Conservation (phyloP, 92 coral and sea anemone genomes). For the Phenganax marumi region DNA sequence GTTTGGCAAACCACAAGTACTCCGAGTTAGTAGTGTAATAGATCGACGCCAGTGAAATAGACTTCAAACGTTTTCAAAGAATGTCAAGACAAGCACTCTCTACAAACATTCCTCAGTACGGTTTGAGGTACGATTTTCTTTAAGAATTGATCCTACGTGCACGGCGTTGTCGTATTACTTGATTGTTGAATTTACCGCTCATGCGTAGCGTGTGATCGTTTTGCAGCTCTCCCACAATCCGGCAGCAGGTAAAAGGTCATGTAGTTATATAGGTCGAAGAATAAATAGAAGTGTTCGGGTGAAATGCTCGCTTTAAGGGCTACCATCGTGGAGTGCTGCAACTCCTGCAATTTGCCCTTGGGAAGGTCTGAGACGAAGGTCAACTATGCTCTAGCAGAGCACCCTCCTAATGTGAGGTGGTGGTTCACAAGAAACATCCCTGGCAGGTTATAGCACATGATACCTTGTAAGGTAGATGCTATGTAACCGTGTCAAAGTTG, state of each 20-base stretch:
- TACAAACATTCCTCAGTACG: too few relatives aligned
- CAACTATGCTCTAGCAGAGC: constrained; percentile 72
- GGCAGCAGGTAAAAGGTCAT: neutral
- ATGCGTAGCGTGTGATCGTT: constrained; percentile 69
- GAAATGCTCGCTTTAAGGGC: constrained; percentile 99
- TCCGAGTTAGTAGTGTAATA: too few relatives aligned
- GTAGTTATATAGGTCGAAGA: constrained; percentile 9
- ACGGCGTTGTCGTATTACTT: too few relatives aligned
- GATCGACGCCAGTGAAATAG: too few relatives aligned
- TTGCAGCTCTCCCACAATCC: constrained; percentile 41
- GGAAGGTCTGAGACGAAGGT: constrained; percentile 99
- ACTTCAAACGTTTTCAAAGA: too few relatives aligned
- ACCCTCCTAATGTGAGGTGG: constrained; percentile 80
- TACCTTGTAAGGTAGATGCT: constrained; percentile 68
- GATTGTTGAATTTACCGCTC: too few relatives aligned
- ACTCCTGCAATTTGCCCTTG: constrained; percentile 90
- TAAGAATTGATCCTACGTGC: too few relatives aligned
- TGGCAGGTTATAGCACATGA: constrained; percentile 85
- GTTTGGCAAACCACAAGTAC: too few relatives aligned
- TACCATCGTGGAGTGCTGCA: constrained; percentile 75
- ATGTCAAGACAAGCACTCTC: too few relatives aligned
- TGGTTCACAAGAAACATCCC: constrained; percentile 98
- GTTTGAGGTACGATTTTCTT: too few relatives aligned
- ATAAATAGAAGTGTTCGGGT: constrained; percentile 51
- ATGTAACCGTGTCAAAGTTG: constrained; percentile 93